Percentiles rank a stretch among this genome's conserved stretches.
phyloP scores from a whole-genome alignment of 2,888 invertebrate species.

The Willowsia nigromaculata region DNA sequence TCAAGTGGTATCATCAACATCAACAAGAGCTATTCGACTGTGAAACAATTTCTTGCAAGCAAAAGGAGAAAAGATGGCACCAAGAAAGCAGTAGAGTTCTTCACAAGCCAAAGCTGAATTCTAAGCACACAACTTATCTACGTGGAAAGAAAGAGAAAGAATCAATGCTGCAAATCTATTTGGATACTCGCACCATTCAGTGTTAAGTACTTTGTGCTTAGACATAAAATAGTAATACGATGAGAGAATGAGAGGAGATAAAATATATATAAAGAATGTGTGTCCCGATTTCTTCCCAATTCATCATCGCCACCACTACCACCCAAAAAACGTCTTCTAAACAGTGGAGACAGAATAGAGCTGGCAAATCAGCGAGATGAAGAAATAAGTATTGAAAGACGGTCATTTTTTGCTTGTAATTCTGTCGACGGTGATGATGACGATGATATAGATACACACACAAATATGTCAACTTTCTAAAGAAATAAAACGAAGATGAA shows the following conservation, averaged over 20 bases:
- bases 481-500: too few species aligned
- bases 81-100: too few species aligned
- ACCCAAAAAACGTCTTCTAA: background rate
- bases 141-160: too few species aligned
- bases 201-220: background rate
- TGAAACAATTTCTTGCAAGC: background rate
- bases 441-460: too few species aligned
- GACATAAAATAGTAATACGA: background rate
- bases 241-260: conserved; percentile 16
- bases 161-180: too few species aligned
- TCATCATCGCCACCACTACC: conserved; percentile 32
- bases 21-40: background rate
- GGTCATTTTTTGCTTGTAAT: background rate
- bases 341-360: background rate
- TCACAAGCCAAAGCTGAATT: too few species aligned
- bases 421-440: background rate
- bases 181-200: too few species aligned
- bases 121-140: too few species aligned
- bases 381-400: background rate
- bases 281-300: conserved; percentile 49
- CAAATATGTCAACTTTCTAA: too few species aligned
- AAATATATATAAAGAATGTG: conserved; percentile 16
- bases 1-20: background rate
- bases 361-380: background rate
- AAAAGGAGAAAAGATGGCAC: too few species aligned